These are phyloP conservation scores for Cosmopolites sordidus DNA, from an alignment of 2,888 invertebrate genomes.

Conservation along the genomic window DNA sequence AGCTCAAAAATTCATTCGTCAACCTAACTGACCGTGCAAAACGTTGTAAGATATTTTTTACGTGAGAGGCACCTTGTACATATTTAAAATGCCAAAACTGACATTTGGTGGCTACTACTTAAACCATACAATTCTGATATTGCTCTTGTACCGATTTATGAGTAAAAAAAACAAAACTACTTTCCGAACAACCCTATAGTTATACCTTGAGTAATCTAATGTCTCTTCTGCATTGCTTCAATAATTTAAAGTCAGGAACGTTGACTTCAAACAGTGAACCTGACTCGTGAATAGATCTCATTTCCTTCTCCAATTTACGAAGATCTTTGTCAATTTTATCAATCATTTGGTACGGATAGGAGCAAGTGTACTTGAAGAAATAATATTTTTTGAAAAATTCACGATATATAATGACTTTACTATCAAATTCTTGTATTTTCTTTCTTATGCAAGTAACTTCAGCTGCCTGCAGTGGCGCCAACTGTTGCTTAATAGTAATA, in stretches of 20 bases:
- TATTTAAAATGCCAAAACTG: no score
- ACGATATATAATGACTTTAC: conserved; percentile 75
- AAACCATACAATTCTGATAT: no score
- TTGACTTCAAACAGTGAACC: conserved; percentile 93
- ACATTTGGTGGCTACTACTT: no score
- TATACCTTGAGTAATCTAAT: conserved; percentile 77
- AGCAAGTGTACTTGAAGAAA: conserved; percentile 72
- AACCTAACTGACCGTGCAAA: no score
- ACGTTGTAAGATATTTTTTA: no score
- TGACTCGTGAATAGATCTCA: conserved; percentile 81
- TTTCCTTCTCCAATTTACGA: conserved; percentile 75
- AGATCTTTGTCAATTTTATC: conserved; percentile 78
- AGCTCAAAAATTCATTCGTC: no score
- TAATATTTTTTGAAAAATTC: conserved; percentile 80
- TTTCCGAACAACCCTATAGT: background rate
- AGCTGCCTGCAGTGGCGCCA: conserved; percentile 89
- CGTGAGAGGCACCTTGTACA: no score
- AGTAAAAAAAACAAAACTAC: conserved; percentile 1
- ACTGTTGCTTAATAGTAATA: conserved; percentile 85
- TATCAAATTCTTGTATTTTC: conserved; percentile 81
- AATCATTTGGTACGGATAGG: conserved; percentile 68
- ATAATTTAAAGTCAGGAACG: conserved; percentile 88
- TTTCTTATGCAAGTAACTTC: conserved; percentile 89
- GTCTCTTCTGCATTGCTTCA: conserved; percentile 90
- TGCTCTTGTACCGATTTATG: no score